Evolutionary conservation across 2,888 invertebrate genomes (phyloP).

Genomic region (Cheilosia grossa): DNA sequence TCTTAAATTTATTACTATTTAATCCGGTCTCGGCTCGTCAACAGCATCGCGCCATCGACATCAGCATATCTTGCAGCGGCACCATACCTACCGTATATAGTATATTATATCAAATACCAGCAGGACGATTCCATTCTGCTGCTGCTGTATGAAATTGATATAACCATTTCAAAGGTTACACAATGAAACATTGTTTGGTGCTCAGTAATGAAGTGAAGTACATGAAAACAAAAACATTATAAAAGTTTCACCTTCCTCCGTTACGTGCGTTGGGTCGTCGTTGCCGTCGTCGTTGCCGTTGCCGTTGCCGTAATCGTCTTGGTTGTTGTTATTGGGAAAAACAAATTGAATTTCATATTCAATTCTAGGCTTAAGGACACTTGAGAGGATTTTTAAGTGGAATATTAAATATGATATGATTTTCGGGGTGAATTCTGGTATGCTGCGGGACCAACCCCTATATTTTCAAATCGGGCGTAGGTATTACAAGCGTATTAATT

Average conservation of each 20-base stretch:
- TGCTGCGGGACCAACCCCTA: slow-evolving; percentile 27
- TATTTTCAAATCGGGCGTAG: slow-evolving; percentile 6
- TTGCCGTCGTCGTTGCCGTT: slow-evolving; percentile 5
- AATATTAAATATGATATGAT: slow-evolving; percentile 69
- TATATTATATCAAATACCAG: background rate
- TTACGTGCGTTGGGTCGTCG: background rate
- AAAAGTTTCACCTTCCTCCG: slow-evolving; percentile 38
- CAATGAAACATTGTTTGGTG: slow-evolving; percentile 60
- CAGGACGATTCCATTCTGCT: slow-evolving; percentile 1
- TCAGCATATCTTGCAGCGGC: slow-evolving; percentile 21
- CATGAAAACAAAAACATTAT: slow-evolving; percentile 45
- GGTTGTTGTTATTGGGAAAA: slow-evolving; percentile 10
- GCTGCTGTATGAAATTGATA: slow-evolving; percentile 57
- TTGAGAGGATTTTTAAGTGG: slow-evolving; percentile 69
- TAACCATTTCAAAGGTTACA: slow-evolving; percentile 65
- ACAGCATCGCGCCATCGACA: slow-evolving; percentile 28
- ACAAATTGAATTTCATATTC: slow-evolving; percentile 66
- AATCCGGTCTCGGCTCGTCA: slow-evolving; percentile 55
- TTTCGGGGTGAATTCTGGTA: slow-evolving; percentile 25
- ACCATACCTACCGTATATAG: background rate
- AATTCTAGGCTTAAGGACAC: slow-evolving; percentile 66
- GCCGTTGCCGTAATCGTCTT: slow-evolving; percentile 5
- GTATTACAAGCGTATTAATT: slow-evolving; percentile 63
- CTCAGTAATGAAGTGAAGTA: slow-evolving; percentile 54
- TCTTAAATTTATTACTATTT: slow-evolving; percentile 61